Conservation (phyloP, 1,140 invertebrate genomes). For the Drosophila hydei region DNA sequence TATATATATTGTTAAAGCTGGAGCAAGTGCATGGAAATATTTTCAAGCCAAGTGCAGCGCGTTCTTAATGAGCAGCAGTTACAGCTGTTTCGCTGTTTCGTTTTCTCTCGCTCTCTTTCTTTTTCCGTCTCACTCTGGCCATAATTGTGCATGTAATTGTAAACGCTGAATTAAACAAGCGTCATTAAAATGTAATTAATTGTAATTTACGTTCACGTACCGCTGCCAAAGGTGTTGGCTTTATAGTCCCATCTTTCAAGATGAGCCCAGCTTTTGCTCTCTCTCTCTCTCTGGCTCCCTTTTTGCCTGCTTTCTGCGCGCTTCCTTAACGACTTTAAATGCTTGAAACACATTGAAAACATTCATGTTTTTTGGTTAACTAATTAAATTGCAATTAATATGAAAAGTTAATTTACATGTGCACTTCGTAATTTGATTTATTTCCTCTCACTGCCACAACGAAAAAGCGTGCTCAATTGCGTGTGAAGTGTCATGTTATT, state of each 20-base stretch:
- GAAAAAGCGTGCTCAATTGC: conserved; percentile 44
- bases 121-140: conserved; percentile 29
- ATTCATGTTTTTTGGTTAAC: conserved; percentile 57
- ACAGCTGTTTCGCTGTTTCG: conserved; percentile 29
- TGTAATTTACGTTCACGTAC: conserved; percentile 79
- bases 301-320: not conserved
- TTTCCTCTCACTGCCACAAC: conserved; percentile 15
- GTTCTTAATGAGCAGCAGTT: conserved; percentile 60
- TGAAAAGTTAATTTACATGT: conserved; percentile 80
- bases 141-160: conserved; percentile 83
- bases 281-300: not conserved
- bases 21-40: conserved; percentile 72
- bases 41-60: conserved; percentile 26
- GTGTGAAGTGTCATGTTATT: conserved; percentile 47
- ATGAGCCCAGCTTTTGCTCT: conserved; percentile 37
- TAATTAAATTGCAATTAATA: conserved; percentile 81
- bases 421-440: conserved; percentile 77
- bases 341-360: not conserved
- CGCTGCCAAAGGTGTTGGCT: conserved; percentile 61
- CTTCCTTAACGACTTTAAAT: conserved; percentile 38
- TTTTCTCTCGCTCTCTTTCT: conserved; percentile 8
- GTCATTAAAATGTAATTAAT: conserved; percentile 84
- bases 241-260: conserved; percentile 45
- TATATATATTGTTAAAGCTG: conserved; percentile 60
- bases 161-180: conserved; percentile 83